Conservation (phyloP, 2,113 vertebrate species). For the Cyanistes caeruleus region DNA sequence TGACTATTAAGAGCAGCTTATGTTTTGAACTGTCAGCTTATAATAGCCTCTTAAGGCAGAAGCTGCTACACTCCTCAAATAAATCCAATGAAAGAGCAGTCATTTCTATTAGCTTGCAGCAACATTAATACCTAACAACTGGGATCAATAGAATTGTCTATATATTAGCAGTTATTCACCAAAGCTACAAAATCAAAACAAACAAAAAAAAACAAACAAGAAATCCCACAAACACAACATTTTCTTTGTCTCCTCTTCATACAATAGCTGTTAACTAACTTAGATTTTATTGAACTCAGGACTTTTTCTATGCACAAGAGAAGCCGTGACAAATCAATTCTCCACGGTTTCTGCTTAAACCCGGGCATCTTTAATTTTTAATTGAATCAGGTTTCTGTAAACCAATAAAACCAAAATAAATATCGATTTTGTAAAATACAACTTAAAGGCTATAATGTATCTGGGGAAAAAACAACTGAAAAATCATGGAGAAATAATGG, state of each 20-base stretch:
- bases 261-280: slow-evolving; percentile 1
- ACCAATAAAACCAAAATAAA: not conserved
- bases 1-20: slow-evolving; percentile 47
- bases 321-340: slow-evolving; percentile 18
- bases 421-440: not conserved
- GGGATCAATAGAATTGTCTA: not conserved
- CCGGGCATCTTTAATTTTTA: not conserved
- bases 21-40: slow-evolving; percentile 53
- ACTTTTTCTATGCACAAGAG: not conserved
- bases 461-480: not conserved
- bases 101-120: slow-evolving; percentile 9
- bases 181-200: not conserved
- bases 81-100: slow-evolving; percentile 51
- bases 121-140: not conserved
- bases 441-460: not conserved
- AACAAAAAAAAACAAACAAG: not conserved
- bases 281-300: slow-evolving; percentile 1
- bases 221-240: not conserved
- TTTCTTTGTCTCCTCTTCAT: not conserved
- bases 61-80: slow-evolving; percentile 27
- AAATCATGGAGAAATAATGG: not conserved
- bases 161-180: not conserved
- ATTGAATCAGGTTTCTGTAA: not conserved
- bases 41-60: slow-evolving; percentile 47
- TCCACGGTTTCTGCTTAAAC: slow-evolving; percentile 5